A percentile compares a stretch with the other conserved stretches of the same genome.
These are phyloP conservation scores for Epizoanthus scotinus DNA, from an alignment of 92 coral and sea anemone genomes.

Conservation along the genomic window DNA sequence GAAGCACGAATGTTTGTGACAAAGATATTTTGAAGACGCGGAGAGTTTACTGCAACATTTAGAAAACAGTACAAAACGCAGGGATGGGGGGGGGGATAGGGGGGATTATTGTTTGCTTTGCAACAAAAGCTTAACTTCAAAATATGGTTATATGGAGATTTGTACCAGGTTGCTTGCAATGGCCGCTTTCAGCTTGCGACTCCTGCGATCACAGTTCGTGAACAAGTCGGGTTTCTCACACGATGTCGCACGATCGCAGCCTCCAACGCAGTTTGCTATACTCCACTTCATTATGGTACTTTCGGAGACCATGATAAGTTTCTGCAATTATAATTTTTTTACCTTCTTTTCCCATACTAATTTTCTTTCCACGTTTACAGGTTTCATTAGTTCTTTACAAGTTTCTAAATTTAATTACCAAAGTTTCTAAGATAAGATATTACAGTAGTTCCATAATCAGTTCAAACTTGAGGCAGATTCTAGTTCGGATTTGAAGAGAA, in stretches of 20 bases:
- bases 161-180: slow-evolving; percentile 65
- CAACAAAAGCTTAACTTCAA: slow-evolving; percentile 22
- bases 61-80: slow-evolving; percentile 8
- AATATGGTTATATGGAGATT: slow-evolving; percentile 50
- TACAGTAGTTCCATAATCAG: too few relatives aligned
- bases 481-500: too few relatives aligned
- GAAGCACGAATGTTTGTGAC: slow-evolving; percentile 20
- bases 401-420: too few relatives aligned
- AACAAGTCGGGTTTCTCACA: slow-evolving; percentile 56
- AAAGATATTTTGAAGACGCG: neutral
- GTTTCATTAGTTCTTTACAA: too few relatives aligned
- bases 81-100: neutral
- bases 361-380: too few relatives aligned
- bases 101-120: slow-evolving; percentile 40
- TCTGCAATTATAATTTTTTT: too few relatives aligned
- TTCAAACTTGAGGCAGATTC: too few relatives aligned
- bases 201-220: slow-evolving; percentile 42
- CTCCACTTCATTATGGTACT: slow-evolving; percentile 77
- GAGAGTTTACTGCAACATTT: slow-evolving; percentile 18
- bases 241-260: neutral
- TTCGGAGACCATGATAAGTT: slow-evolving; percentile 57
- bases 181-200: slow-evolving; percentile 44
- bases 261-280: slow-evolving; percentile 31
- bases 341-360: too few relatives aligned
- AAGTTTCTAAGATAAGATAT: too few relatives aligned